Conservation (phyloP, 2,113 vertebrate species). For the Pedetes capensis region DNA sequence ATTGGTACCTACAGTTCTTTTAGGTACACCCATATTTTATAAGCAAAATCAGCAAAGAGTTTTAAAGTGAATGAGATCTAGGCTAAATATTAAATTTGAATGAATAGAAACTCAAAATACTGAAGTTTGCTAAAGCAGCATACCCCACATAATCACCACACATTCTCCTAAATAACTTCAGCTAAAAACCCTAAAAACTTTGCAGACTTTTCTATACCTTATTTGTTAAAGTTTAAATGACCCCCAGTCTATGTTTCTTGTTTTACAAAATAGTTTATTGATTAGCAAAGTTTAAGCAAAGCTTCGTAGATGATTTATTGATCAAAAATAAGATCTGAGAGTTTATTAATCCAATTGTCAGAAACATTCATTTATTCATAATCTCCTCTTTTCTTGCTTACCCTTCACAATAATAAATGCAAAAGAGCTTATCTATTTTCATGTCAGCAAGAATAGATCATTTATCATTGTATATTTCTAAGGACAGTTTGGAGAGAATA, state of each 20-base stretch:
- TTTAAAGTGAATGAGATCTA: not conserved
- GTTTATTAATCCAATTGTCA: slow-evolving; percentile 80
- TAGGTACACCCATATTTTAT: not conserved
- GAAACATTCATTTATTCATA: slow-evolving; percentile 78
- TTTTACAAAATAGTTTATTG: slow-evolving; percentile 83
- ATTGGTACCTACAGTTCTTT: not conserved
- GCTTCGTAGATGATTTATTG: slow-evolving; percentile 78
- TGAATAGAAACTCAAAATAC: not conserved
- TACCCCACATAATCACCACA: not conserved
- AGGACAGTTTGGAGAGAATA: not conserved
- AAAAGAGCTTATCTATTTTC: not conserved
- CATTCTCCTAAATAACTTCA: slow-evolving; percentile 20
- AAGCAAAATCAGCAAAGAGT: not conserved
- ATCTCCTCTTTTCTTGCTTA: slow-evolving; percentile 21
- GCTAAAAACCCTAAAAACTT: not conserved
- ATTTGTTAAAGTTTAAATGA: slow-evolving; percentile 71
- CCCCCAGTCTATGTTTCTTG: slow-evolving; percentile 75
- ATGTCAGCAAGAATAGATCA: not conserved
- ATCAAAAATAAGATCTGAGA: slow-evolving; percentile 81
- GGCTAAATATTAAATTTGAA: not conserved
- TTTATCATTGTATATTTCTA: not conserved
- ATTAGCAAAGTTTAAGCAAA: slow-evolving; percentile 82
- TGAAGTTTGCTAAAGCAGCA: not conserved
- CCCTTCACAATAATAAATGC: not conserved
- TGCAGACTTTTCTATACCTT: slow-evolving; percentile 59